phyloP scores from a whole-genome alignment of 2,888 invertebrate genomes.

The Muscina levida region DNA sequence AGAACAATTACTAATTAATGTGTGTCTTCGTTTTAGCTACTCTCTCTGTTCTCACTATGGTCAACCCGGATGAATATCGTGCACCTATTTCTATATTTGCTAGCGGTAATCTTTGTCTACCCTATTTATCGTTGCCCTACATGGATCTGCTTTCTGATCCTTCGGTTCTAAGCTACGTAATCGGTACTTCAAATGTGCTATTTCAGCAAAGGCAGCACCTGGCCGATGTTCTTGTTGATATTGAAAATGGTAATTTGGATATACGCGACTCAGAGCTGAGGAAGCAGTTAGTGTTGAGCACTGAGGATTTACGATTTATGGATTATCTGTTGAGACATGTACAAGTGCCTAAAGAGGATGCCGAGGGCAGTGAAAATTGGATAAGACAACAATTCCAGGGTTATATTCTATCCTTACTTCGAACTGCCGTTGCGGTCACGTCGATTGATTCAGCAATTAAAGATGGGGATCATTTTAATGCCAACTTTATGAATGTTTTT shows the following conservation, averaged over 20 bases:
- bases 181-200: conserved; percentile 99
- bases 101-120: conserved; percentile 95
- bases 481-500: conserved; percentile 90
- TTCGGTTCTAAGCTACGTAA: conserved; percentile 91
- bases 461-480: conserved; percentile 93
- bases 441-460: conserved; percentile 81
- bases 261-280: conserved; percentile 88
- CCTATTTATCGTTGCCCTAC: conserved; percentile 96
- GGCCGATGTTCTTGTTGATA: conserved; percentile 95
- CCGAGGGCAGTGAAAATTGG: conserved; percentile 98
- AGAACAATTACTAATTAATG: conserved; percentile 5
- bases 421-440: conserved; percentile 84
- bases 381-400: conserved; percentile 95
- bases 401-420: conserved; percentile 89
- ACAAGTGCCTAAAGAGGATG: conserved; percentile 84
- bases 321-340: conserved; percentile 93
- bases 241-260: conserved; percentile 92
- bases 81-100: conserved; percentile 93
- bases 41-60: conserved; percentile 74
- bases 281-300: conserved; percentile 91
- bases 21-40: conserved; percentile 69
- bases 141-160: conserved; percentile 94
- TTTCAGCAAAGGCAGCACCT: conserved; percentile 97
- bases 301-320: conserved; percentile 96
- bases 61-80: conserved; percentile 84